Percentiles rank a stretch among this genome's conserved stretches.
These are phyloP conservation scores for Drosophila subsilvestris DNA, from an alignment of 2,888 invertebrate genomes.

Conservation along the genomic window DNA sequence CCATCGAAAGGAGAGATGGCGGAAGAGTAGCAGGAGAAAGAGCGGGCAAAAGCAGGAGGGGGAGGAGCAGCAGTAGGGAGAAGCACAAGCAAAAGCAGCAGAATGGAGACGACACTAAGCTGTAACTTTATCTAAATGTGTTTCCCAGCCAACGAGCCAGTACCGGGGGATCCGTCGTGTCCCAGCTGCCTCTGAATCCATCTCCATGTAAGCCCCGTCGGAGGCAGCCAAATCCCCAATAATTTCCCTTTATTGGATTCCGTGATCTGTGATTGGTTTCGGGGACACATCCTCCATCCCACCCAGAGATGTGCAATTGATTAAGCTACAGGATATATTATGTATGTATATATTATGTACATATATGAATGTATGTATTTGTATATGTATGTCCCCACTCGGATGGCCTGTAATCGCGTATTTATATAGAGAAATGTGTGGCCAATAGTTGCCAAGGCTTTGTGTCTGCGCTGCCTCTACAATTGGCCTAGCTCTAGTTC, in stretches of 20 bases:
- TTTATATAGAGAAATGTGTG: neutral
- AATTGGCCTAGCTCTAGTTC: neutral
- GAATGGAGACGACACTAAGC: neutral
- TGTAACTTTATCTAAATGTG: conserved; percentile 46
- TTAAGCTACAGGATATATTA: neutral
- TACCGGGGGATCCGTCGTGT: conserved; percentile 5
- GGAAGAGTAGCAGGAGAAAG: neutral
- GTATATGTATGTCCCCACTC: neutral
- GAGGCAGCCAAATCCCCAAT: conserved; percentile 39
- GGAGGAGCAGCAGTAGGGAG: neutral
- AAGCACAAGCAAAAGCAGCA: neutral
- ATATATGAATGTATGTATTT: neutral
- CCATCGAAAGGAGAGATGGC: neutral
- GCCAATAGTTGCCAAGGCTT: neutral
- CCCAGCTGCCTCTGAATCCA: conserved; percentile 17
- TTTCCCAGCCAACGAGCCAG: conserved; percentile 18
- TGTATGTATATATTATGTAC: neutral
- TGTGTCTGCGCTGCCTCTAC: neutral
- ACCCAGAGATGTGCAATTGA: neutral
- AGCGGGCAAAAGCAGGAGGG: neutral
- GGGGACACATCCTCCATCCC: neutral
- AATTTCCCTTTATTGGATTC: conserved; percentile 40
- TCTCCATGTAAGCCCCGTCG: conserved; percentile 1
- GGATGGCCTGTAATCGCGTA: neutral
- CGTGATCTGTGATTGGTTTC: conserved; percentile 7